Base-by-base conservation (phyloP, 2,113 vertebrate species). In the Xenopus laevis region DNA sequence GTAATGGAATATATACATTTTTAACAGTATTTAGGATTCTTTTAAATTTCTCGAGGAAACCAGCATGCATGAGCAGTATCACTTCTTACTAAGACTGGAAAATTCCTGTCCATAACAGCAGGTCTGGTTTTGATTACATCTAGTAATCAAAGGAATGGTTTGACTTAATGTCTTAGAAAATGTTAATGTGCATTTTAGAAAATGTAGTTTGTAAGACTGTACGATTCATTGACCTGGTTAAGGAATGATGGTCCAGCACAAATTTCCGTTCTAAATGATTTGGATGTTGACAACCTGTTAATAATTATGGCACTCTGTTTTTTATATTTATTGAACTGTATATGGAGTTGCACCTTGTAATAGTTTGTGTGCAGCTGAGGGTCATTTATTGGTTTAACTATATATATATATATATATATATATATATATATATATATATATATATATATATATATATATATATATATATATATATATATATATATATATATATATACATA, bases 61-160 rank as follows among this genome's bases (percentile, higher is more conserved):
- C n/a, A 88, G 77, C 78, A 82, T 80, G 82, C 80, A 73, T 72
- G 82, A 71, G 61, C 81, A 82, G 77, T 82, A 80, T 81, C 30
- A 80, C 55, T 79, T 65, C 75, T 81, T 81, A 82, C 13, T 13
- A 67, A 69, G 64, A 30, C 82, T 87, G 81, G 86, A 86, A 89
- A 86, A 86, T 84, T 79, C 73, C 83, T 78, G 84, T 81, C 73
- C 64, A 60, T 73, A 83, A 81, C 74, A 85, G 79, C 78, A 84
- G 82, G 73, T 23, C 80, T 86, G 87, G 81, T 73, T 88, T 85
- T 84, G 86, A 89, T 90, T 87, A 84, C 77, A 82, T 86, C 74
- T 83, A 50, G 80, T 80, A 85, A 85, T 86, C 88, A 89, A 85
- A 81, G 72, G 78, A 85, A 83, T 77, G 73, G 82, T 83, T 87